These are phyloP conservation scores for Teinopalpus imperialis DNA, from an alignment of 2,888 invertebrate species.

Conservation along the genomic window DNA sequence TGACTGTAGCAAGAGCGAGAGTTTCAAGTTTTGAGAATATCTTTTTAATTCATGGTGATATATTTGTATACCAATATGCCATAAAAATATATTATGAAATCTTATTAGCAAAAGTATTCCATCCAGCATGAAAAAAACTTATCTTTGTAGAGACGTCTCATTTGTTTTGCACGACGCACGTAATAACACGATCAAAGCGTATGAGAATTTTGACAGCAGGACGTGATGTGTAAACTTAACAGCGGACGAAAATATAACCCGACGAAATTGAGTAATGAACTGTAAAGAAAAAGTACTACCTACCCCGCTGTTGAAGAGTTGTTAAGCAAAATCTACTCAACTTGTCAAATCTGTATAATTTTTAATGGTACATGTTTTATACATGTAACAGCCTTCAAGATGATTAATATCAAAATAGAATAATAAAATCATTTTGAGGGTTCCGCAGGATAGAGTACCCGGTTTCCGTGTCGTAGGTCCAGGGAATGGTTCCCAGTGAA, in stretches of 20 bases:
- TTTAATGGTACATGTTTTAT: neutral
- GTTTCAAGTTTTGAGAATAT: no score
- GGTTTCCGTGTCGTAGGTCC: no score
- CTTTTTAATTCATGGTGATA: no score
- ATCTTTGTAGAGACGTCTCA: conserved; percentile 48
- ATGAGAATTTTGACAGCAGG: conserved; percentile 71
- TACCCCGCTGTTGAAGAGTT: conserved; percentile 5
- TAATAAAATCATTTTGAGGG: no score
- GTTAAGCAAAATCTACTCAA: conserved; percentile 7
- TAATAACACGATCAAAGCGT: conserved; percentile 77
- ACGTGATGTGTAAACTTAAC: conserved; percentile 65
- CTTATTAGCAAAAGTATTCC: conserved; percentile 7
- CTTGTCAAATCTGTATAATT: neutral
- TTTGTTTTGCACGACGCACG: conserved; percentile 70
- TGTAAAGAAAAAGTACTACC: conserved; percentile 22
- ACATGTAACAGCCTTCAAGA: no score
- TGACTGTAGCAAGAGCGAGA: no score
- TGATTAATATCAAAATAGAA: no score
- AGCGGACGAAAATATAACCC: conserved; percentile 43
- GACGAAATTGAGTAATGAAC: conserved; percentile 35
- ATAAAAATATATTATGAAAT: neutral
- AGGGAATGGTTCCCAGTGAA: no score
- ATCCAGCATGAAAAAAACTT: conserved; percentile 21
- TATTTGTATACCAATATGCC: neutral
- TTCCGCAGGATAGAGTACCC: no score